Percentiles rank a stretch among this genome's conserved stretches.
phyloP scores from a whole-genome alignment of 2,888 invertebrate genomes.

The Agrotis puta region DNA sequence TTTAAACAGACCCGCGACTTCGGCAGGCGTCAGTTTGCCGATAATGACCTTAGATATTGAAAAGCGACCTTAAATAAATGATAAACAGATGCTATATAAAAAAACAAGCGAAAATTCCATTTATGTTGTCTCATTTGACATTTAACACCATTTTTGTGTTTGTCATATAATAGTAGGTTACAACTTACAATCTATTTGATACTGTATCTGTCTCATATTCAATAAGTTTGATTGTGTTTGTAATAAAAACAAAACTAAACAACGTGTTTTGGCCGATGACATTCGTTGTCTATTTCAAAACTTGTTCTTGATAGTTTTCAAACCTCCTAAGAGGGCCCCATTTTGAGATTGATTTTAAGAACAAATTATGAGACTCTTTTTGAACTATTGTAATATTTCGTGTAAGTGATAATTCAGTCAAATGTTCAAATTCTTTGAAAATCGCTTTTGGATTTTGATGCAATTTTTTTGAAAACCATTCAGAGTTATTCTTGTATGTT shows the following conservation, averaged over 20 bases:
- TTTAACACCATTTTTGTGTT: background rate
- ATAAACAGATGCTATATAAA: too few relatives aligned
- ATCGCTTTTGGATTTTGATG: too few relatives aligned
- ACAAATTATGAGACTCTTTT: too few relatives aligned
- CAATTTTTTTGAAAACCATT: too few relatives aligned
- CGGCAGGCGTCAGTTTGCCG: too few relatives aligned
- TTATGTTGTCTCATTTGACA: background rate
- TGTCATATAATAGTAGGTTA: background rate
- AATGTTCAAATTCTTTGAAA: too few relatives aligned
- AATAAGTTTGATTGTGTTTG: background rate
- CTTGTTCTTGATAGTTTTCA: conserved; percentile 4
- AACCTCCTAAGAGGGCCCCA: conserved; percentile 5
- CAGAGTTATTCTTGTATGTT: too few relatives aligned
- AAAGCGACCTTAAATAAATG: too few relatives aligned
- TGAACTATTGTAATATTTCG: too few relatives aligned
- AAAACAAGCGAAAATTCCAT: background rate
- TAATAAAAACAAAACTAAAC: background rate
- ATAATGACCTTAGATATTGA: too few relatives aligned
- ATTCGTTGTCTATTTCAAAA: background rate
- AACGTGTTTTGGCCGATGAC: background rate
- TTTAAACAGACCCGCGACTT: too few relatives aligned
- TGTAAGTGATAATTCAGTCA: too few relatives aligned
- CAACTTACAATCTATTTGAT: background rate
- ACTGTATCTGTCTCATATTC: background rate
- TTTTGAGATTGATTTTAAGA: background rate